Percentiles rank a stretch among this genome's conserved stretches.
Evolutionary conservation across 2,797 vertebrate genomes (phyloP).

Genomic region (Holocentrus rufus): DNA sequence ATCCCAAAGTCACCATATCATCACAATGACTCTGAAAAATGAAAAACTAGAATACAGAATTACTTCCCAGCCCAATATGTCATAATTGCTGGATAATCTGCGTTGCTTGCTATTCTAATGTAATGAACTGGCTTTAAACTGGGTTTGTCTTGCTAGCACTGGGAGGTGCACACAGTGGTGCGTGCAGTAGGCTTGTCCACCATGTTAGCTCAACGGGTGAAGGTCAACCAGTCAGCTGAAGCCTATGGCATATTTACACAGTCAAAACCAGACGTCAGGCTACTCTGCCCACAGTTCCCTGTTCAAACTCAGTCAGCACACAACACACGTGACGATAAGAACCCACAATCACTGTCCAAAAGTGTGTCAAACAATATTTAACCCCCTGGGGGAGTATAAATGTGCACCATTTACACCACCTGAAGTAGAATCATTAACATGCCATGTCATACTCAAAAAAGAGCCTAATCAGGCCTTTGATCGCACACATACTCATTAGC

Average conservation of each 20-base stretch:
- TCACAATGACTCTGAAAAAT: too few species aligned
- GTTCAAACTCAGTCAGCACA: slow-evolving; percentile 63
- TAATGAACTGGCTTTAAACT: slow-evolving; percentile 38
- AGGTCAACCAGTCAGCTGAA: slow-evolving; percentile 65
- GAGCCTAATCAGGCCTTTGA: slow-evolving; percentile 69
- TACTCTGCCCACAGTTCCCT: slow-evolving; percentile 29
- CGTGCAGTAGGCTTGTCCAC: slow-evolving; percentile 36
- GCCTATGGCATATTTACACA: slow-evolving; percentile 67
- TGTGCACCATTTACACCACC: slow-evolving; percentile 42
- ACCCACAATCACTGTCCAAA: slow-evolving; percentile 33
- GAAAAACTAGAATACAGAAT: too few species aligned
- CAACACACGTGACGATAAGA: slow-evolving; percentile 29
- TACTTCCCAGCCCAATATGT: too few species aligned
- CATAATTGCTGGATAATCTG: not conserved
- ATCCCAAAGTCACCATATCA: too few species aligned
- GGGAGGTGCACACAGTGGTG: slow-evolving; percentile 38
- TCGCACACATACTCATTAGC: slow-evolving; percentile 69
- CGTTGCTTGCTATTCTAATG: slow-evolving; percentile 36
- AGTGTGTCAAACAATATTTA: slow-evolving; percentile 57
- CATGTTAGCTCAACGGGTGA: slow-evolving; percentile 61
- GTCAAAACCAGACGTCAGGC: slow-evolving; percentile 50
- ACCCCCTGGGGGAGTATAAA: slow-evolving; percentile 38
- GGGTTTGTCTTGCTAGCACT: slow-evolving; percentile 47
- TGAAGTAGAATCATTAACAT: slow-evolving; percentile 67
- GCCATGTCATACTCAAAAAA: slow-evolving; percentile 58